Conservation (phyloP, 2,888 invertebrate genomes). For the Nipponacmea schrenckii region DNA sequence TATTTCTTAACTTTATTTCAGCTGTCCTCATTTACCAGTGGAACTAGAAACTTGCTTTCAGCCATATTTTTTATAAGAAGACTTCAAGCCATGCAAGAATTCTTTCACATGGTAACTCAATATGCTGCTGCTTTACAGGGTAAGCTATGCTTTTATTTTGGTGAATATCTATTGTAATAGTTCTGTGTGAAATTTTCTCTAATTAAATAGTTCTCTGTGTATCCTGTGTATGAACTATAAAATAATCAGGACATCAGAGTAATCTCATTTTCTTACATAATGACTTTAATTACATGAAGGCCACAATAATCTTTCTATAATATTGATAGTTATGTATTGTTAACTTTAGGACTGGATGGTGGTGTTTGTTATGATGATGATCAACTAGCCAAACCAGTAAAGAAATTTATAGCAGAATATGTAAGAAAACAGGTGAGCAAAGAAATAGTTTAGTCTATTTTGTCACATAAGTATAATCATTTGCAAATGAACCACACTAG, state of each 20-base stretch:
- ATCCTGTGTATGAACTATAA: too few relatives aligned
- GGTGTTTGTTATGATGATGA: constrained; percentile 69
- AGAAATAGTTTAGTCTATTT: too few relatives aligned
- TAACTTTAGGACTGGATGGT: constrained; percentile 45
- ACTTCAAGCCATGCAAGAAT: constrained; percentile 80
- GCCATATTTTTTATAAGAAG: constrained; percentile 82
- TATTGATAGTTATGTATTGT: too few relatives aligned
- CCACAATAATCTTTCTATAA: too few relatives aligned
- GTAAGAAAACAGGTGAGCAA: constrained; percentile 75
- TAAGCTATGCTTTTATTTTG: constrained; percentile 14
- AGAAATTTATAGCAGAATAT: constrained; percentile 80
- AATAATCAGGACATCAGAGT: too few relatives aligned
- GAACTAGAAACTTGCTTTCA: constrained; percentile 77
- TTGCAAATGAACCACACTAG: too few relatives aligned
- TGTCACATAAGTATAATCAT: too few relatives aligned
- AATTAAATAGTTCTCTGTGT: too few relatives aligned
- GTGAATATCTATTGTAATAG: too few relatives aligned
- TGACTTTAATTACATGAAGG: too few relatives aligned
- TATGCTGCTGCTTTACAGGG: constrained; percentile 66
- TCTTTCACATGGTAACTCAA: constrained; percentile 73
- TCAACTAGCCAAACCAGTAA: constrained; percentile 79
- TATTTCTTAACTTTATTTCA: constrained; percentile 54
- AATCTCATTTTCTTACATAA: too few relatives aligned
- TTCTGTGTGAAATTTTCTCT: too few relatives aligned
- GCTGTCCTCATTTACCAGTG: constrained; percentile 77